Percentiles rank a stretch among this genome's conserved stretches.
Evolutionary conservation across 2,797 vertebrate species (phyloP).

Genomic region (Antrozous pallidus): DNA sequence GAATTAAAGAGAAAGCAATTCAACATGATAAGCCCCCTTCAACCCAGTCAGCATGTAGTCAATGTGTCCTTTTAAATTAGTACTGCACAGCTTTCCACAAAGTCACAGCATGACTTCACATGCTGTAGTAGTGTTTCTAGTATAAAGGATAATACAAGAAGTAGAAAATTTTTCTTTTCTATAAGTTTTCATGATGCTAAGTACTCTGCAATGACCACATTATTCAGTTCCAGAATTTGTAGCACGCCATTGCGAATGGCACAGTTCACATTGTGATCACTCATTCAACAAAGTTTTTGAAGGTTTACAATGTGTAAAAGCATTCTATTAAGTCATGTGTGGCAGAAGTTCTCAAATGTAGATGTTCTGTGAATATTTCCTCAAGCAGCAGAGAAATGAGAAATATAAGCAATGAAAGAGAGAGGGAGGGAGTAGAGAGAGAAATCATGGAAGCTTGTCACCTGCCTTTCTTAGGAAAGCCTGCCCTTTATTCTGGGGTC

Average conservation of each 20-base stretch:
- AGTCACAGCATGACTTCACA: conserved; percentile 35
- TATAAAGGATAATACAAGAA: conserved; percentile 1
- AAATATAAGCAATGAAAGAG: not conserved
- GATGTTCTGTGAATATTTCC: conserved; percentile 45
- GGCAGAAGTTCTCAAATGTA: not conserved
- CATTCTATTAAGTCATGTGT: not conserved
- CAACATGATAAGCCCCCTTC: conserved; percentile 29
- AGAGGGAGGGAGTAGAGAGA: not conserved
- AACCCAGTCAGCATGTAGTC: conserved; percentile 22
- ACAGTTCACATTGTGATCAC: not conserved
- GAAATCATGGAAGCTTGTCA: not conserved
- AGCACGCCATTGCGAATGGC: conserved; percentile 9
- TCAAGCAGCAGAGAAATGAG: conserved; percentile 14
- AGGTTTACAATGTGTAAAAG: not conserved
- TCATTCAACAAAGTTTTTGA: conserved; percentile 43
- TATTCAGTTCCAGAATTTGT: conserved; percentile 47
- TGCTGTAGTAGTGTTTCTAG: not conserved
- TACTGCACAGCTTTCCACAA: conserved; percentile 26
- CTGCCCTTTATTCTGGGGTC: not conserved
- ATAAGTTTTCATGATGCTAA: not conserved
- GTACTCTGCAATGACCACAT: conserved; percentile 2
- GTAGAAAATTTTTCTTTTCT: conserved; percentile 33
- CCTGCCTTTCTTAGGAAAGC: conserved; percentile 20
- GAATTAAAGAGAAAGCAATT: conserved; percentile 70
- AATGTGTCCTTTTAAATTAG: conserved; percentile 47